Evolutionary conservation across 2,888 invertebrate species (phyloP), one percentile per base, ranked within the genome.

Genomic region (Rhaphigaster nebulosa): DNA sequence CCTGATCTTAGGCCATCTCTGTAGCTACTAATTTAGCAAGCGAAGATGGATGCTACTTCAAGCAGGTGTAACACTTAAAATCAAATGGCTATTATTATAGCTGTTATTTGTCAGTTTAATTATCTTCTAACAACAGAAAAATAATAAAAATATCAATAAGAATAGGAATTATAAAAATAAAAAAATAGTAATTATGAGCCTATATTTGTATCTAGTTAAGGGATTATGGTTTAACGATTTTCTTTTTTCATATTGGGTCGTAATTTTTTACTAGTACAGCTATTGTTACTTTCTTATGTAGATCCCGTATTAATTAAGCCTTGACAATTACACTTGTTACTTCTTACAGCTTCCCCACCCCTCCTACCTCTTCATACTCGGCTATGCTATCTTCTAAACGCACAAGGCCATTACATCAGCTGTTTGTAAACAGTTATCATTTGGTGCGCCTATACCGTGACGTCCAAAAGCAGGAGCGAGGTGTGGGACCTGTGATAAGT

Each of bases 381-480:
- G 15, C 70, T 38, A n/a, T 6, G 15, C 29, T 70, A 60, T 12
- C 29, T 18, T 38, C 38, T 10, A 23, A 26, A 76, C 70, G 1
- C 1, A 2, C 38, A 38, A 38, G 34, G 20, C 34, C 38, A 76
- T 23, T 2, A 23, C 18, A 34, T 1, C 70, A 65, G 65, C 29
- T 76, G 70, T 76, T 76, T 76, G 38, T 38, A 76, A 38, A 76
- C 70, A 76, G 70, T 76, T 76, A 76, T 76, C 70, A 38, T 3
- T 20, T 38, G 70, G 20, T 38, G 34, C 18, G 18, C 34, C 34
- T 34, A 70, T 34, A 76, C 20, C 6, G 38, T 8, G 34, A 76
- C 70, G 34, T 20, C 34, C 29, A 29, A 65, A 65, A 29, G 65
- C n/a, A 60, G 60, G 20, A 38, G 38, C 26, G 20, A 80, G 80